Conservation (phyloP, 2,888 invertebrate genomes). For the Agonum fuliginosum region DNA sequence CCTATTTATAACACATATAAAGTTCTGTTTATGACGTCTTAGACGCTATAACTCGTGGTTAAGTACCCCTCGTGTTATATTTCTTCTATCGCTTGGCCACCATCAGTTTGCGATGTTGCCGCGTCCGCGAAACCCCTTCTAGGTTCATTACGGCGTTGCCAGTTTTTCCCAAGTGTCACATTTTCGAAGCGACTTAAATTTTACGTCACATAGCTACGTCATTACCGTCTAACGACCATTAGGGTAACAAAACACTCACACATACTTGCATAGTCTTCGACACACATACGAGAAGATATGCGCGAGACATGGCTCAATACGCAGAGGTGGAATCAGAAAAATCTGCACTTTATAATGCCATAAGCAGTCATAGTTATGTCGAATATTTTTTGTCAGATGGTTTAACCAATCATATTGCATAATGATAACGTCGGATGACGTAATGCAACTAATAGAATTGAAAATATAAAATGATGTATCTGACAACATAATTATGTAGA, state of each 20-base stretch:
- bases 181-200: constrained; percentile 70
- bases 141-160: constrained; percentile 43
- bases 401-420: too few relatives aligned
- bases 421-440: too few relatives aligned
- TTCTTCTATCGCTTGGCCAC: constrained; percentile 46
- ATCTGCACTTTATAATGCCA: too few relatives aligned
- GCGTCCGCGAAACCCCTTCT: constrained; percentile 21
- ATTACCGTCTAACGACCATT: constrained; percentile 59
- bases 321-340: not conserved
- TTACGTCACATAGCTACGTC: constrained; percentile 63
- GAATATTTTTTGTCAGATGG: too few relatives aligned
- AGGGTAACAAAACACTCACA: constrained; percentile 54
- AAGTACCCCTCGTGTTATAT: not conserved
- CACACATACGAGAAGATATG: not conserved
- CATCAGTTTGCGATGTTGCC: constrained; percentile 14
- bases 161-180: constrained; percentile 70
- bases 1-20: too few relatives aligned
- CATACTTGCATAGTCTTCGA: constrained; percentile 31
- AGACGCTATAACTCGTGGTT: too few relatives aligned
- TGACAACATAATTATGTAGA: too few relatives aligned
- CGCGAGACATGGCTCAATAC: too few relatives aligned
- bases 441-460: too few relatives aligned
- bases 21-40: too few relatives aligned
- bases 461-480: too few relatives aligned
- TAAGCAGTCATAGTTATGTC: too few relatives aligned